These are phyloP conservation scores for Heliconius hermathena DNA, from an alignment of 1,140 invertebrate genomes.

Conservation along the genomic window DNA sequence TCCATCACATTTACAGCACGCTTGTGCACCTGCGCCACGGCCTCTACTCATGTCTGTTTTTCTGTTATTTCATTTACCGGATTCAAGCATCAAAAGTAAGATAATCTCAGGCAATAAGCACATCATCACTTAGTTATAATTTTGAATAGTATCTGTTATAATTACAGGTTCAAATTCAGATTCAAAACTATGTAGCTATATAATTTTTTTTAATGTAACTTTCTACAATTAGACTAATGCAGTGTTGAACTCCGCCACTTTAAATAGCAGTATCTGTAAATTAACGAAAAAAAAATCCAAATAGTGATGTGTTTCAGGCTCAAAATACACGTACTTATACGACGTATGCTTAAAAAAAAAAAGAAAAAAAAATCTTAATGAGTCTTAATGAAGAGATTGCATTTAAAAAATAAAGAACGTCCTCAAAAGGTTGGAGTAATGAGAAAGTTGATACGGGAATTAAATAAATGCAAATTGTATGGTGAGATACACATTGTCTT, in stretches of 20 bases:
- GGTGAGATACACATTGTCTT: neutral
- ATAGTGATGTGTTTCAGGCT: neutral
- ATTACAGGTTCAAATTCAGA: neutral
- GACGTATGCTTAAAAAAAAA: neutral
- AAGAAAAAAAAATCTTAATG: neutral
- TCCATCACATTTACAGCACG: too few species aligned
- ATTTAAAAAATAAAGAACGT: conserved; percentile 9
- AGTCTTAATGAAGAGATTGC: conserved; percentile 10
- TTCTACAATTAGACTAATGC: neutral
- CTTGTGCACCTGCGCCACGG: too few species aligned
- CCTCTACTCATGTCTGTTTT: too few species aligned
- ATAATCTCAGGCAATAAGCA: too few species aligned
- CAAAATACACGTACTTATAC: neutral
- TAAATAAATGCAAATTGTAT: conserved; percentile 10
- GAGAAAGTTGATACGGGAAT: conserved; percentile 15
- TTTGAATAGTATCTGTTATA: neutral
- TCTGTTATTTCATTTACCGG: too few species aligned
- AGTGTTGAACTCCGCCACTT: neutral
- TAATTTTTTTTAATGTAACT: too few species aligned
- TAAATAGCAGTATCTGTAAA: neutral
- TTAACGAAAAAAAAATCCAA: neutral
- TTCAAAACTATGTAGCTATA: neutral
- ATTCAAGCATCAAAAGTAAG: too few species aligned
- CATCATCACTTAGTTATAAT: too few species aligned
- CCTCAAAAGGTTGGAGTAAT: conserved; percentile 7